phyloP scores from a whole-genome alignment of 2,797 vertebrate species.

The Mus minutoides region DNA sequence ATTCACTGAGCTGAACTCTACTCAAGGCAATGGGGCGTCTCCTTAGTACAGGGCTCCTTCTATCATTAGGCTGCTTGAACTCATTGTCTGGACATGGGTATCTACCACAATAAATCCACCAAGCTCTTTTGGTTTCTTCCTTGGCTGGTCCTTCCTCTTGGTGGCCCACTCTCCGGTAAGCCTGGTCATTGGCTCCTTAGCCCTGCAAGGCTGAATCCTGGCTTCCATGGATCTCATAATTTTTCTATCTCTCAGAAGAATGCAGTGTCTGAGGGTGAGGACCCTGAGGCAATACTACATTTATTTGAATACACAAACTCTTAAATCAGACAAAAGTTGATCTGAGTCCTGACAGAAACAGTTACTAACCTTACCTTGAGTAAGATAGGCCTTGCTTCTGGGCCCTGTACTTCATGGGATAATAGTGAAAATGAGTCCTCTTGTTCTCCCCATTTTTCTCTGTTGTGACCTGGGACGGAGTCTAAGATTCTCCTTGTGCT shows the following conservation, averaged over 20 bases:
- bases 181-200: background rate
- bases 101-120: conserved; percentile 4
- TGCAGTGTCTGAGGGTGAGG: background rate
- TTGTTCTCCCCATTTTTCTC: background rate
- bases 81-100: background rate
- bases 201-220: background rate
- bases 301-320: background rate
- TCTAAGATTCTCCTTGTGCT: background rate
- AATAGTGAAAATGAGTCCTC: background rate
- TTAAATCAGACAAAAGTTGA: conserved; percentile 48
- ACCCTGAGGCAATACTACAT: background rate
- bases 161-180: background rate
- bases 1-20: background rate
- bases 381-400: conserved; percentile 2
- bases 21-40: background rate
- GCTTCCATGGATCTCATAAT: background rate
- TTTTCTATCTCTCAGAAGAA: conserved; percentile 38
- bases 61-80: background rate
- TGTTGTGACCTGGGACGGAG: background rate
- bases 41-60: background rate
- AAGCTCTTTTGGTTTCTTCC: background rate
- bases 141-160: background rate
- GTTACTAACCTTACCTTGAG: background rate
- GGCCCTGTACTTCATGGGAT: background rate
- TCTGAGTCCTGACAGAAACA: background rate